Conservation (phyloP, 1,140 invertebrate species). For the Batillaria attramentaria region DNA sequence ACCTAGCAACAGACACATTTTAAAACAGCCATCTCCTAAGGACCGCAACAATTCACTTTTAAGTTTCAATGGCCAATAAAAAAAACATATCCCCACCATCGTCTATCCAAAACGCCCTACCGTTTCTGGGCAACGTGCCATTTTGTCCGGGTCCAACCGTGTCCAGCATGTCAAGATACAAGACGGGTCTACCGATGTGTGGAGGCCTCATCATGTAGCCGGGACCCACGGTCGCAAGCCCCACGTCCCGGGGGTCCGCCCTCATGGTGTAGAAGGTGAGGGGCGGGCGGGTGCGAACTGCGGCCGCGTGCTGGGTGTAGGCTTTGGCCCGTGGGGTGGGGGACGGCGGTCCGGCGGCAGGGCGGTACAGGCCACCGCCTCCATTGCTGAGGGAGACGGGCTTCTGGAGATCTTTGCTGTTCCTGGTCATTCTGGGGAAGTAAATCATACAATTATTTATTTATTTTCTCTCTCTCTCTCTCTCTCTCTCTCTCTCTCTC, state of each 20-base stretch:
- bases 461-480: too few relatives aligned
- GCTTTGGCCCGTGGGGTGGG: conserved; percentile 9
- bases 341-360: neutral
- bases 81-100: too few relatives aligned
- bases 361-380: neutral
- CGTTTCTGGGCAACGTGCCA: neutral
- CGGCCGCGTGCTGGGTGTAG: conserved; percentile 32
- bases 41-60: too few relatives aligned
- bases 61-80: too few relatives aligned
- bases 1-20: too few relatives aligned
- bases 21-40: too few relatives aligned
- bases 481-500: neutral
- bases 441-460: neutral
- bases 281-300: conserved; percentile 28
- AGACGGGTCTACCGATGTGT: conserved; percentile 32
- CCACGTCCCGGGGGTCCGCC: conserved; percentile 28
- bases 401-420: neutral
- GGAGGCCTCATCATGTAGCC: conserved; percentile 22
- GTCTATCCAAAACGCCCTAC: too few relatives aligned
- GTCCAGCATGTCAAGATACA: conserved; percentile 36
- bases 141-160: neutral
- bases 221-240: neutral
- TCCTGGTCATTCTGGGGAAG: neutral
- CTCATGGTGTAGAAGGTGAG: conserved; percentile 41
- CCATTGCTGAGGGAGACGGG: neutral